These are phyloP conservation scores for Trisateles emortualis DNA, from an alignment of 2,888 invertebrate species.

Conservation along the genomic window DNA sequence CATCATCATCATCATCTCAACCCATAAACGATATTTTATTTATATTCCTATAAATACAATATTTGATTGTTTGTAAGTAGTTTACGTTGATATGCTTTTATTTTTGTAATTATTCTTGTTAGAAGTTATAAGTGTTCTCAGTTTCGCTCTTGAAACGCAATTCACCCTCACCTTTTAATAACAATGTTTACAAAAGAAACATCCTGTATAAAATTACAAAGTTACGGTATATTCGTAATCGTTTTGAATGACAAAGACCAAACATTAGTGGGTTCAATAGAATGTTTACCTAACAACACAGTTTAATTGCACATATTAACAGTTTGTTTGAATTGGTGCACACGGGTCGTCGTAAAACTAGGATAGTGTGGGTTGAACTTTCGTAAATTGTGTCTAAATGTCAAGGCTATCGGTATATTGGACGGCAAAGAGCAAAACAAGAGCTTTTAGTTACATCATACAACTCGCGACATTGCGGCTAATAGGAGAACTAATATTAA, in stretches of 20 bases:
- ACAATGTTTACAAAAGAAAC: background rate
- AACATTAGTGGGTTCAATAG: background rate
- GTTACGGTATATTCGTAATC: background rate
- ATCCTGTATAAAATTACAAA: background rate
- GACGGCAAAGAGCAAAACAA: background rate
- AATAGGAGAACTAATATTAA: no score
- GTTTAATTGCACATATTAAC: constrained; percentile 30
- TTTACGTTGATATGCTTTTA: no score
- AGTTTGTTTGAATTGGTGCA: constrained; percentile 19
- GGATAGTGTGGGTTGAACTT: constrained; percentile 18
- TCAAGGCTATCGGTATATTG: constrained; percentile 35
- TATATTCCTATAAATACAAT: no score
- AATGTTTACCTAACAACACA: constrained; percentile 24
- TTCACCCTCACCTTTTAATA: background rate
- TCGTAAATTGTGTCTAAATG: constrained; percentile 32
- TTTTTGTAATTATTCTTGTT: no score
- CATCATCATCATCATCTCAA: no score
- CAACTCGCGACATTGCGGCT: no score
- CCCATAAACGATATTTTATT: no score
- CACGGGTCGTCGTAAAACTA: constrained; percentile 31
- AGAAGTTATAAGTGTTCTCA: no score
- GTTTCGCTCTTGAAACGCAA: no score
- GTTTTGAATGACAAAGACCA: background rate
- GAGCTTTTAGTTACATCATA: background rate
- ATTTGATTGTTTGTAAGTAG: no score